These are phyloP conservation scores for Ptychobarbus kaznakovi DNA, from an alignment of 2,797 vertebrate genomes.

Conservation along the genomic window DNA sequence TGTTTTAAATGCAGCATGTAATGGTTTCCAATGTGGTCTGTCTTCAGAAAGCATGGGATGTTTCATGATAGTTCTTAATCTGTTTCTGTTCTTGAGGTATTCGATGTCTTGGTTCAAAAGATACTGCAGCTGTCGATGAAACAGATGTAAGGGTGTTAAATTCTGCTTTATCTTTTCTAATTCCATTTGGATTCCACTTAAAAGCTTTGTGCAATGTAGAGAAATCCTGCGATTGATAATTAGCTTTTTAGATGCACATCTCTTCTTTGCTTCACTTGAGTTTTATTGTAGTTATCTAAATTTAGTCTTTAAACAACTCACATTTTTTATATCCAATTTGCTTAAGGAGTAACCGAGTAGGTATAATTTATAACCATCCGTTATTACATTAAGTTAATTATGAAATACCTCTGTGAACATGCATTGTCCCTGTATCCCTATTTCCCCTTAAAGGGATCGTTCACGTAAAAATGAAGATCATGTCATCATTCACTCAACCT, in stretches of 20 bases:
- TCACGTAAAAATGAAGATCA: neutral
- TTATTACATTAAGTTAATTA: conserved; percentile 21
- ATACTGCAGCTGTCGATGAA: conserved; percentile 1
- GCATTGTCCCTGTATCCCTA: conserved; percentile 10
- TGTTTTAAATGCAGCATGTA: conserved; percentile 21
- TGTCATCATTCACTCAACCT: neutral
- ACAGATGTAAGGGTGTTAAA: conserved; percentile 26
- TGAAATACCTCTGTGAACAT: conserved; percentile 47
- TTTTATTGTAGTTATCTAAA: conserved; percentile 38
- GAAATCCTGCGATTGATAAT: conserved; percentile 35
- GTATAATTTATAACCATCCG: conserved; percentile 29
- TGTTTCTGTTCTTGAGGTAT: conserved; percentile 23
- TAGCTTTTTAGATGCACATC: conserved; percentile 40
- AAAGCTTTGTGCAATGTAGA: conserved; percentile 44
- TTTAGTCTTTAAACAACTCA: conserved; percentile 28
- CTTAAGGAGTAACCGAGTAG: conserved; percentile 38
- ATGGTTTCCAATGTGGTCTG: conserved; percentile 38
- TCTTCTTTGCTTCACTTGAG: conserved; percentile 14
- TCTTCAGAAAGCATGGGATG: conserved; percentile 33
- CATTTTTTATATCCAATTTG: conserved; percentile 26
- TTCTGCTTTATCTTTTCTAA: conserved; percentile 40
- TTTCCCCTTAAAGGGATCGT: conserved; percentile 20
- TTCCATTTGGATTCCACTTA: conserved; percentile 38
- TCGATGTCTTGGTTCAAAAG: conserved; percentile 8
- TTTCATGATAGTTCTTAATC: conserved; percentile 37